Evolutionary conservation across 2,797 vertebrate species (phyloP), one percentile per base, ranked within the genome.

Genomic region (Oreochromis mossambicus): DNA sequence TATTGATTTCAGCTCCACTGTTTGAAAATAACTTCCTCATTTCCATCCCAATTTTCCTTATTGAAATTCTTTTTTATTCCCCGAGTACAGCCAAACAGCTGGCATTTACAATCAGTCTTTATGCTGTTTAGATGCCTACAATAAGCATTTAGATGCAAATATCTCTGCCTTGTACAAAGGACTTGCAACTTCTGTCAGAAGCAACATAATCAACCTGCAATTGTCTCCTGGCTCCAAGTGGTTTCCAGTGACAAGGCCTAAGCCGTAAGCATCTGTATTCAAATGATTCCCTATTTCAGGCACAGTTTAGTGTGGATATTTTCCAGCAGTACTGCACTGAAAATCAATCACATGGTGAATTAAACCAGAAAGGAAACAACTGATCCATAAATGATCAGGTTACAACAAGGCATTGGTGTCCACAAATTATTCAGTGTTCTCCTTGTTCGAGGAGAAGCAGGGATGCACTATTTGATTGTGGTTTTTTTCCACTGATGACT

Each of bases 281-380:
- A 97, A 96, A 96, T 96, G 93, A 95, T 92, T 93, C 89, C 89
- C 86, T 94, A 93, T 96, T 96, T 96, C 96, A 95, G 95, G 95
- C 93, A 82, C 83, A 89, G 87, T 93, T 94, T 92, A 89, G 78
- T 91, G 90, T 91, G 95, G 91, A 94, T 96, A 94, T 96, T 96
- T 96, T 96, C 94, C 94, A 95, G 93, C 88, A 94, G 95, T 95
- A 97, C 93, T 83, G 91, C 96, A 94, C 94, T 94, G 95, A 94
- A 96, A 97, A 96, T 97, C 96, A 97, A 97, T 97, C 96, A 97
- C 92, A 97, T 96, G 96, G 92, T 95, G 96, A 97, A 98, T 97
- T 97, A 97, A 97, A 96, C 96, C 93, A 97, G 94, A 97, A 97
- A 96, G 95, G 93, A 95, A 97, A 96, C 94, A 96, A 95, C 92